These are phyloP conservation scores for Spatulosminthurus flaviceps DNA, from an alignment of 2,888 invertebrate species.

Conservation along the genomic window DNA sequence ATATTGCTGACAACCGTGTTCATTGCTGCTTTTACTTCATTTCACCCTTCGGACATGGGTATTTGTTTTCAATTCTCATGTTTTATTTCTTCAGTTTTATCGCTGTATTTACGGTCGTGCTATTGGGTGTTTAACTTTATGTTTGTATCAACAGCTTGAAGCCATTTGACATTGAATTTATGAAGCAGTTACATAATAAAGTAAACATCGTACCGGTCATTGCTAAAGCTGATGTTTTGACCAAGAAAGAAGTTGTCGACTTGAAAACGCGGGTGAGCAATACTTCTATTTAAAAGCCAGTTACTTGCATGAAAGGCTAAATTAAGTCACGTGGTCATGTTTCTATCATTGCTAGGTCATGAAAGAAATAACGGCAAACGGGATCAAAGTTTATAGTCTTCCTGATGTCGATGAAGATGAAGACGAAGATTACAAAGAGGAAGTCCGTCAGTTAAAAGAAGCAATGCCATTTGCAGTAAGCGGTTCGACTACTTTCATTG, in stretches of 20 bases:
- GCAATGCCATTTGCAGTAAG: slow-evolving; percentile 99
- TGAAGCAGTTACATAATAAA: slow-evolving; percentile 96
- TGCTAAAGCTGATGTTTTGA: slow-evolving; percentile 94
- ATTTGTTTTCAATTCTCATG: slow-evolving; percentile 62
- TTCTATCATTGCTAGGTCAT: slow-evolving; percentile 71
- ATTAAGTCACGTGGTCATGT: too few relatives aligned
- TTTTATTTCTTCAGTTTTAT: too few relatives aligned
- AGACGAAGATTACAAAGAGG: slow-evolving; percentile 96
- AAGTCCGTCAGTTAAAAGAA: slow-evolving; percentile 87
- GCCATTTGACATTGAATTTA: slow-evolving; percentile 92
- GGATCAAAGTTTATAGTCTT: slow-evolving; percentile 92
- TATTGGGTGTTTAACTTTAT: background rate
- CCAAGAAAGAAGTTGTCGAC: slow-evolving; percentile 87
- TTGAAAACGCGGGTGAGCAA: slow-evolving; percentile 79
- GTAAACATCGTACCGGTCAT: slow-evolving; percentile 98
- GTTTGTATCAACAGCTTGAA: slow-evolving; percentile 75
- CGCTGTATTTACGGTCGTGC: too few relatives aligned
- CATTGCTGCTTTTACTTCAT: slow-evolving; percentile 99
- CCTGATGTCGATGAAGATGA: slow-evolving; percentile 95
- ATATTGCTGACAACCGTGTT: slow-evolving; percentile 96
- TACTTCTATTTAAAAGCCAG: too few relatives aligned
- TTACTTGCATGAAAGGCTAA: too few relatives aligned
- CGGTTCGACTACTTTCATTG: slow-evolving; percentile 88
- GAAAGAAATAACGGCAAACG: slow-evolving; percentile 89
- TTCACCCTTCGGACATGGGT: slow-evolving; percentile 97